phyloP scores from a whole-genome alignment of 1,140 invertebrate genomes.

The Anthonomus grandis region DNA sequence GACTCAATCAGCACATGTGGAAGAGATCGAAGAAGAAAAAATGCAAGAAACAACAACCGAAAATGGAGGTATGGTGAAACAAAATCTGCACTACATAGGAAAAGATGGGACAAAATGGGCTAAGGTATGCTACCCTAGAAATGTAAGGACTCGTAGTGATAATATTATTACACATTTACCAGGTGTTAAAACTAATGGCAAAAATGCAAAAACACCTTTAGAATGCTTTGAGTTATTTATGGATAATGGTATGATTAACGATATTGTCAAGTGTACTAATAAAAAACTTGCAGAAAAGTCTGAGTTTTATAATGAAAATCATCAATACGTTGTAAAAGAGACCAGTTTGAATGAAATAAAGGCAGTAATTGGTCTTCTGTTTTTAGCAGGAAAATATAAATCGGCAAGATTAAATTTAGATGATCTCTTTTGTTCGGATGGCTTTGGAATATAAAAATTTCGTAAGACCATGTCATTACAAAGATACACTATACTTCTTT shows the following conservation, averaged over 20 bases:
- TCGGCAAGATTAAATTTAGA: constrained; percentile 10
- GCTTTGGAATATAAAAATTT: constrained; percentile 43
- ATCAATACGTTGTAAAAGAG: constrained; percentile 7
- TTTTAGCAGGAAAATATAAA: constrained; percentile 11
- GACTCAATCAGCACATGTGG: too few species aligned
- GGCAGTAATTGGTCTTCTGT: constrained; percentile 18
- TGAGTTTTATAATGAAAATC: constrained; percentile 13
- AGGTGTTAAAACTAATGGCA: constrained; percentile 30
- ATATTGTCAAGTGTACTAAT: constrained; percentile 30
- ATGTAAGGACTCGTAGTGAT: constrained; percentile 30
- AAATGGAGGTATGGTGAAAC: too few species aligned
- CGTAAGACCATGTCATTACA: constrained; percentile 38
- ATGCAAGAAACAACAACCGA: too few species aligned
- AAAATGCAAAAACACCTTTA: constrained; percentile 28
- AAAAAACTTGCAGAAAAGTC: constrained; percentile 18
- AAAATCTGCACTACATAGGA: constrained; percentile 5
- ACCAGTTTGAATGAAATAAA: constrained; percentile 16
- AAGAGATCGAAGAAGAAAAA: too few species aligned
- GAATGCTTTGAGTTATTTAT: constrained; percentile 39
- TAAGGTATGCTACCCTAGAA: constrained; percentile 8
- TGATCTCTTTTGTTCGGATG: constrained; percentile 32
- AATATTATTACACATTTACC: constrained; percentile 37
- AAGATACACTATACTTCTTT: constrained; percentile 27
- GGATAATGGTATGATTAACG: constrained; percentile 30
- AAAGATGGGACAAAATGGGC: constrained; percentile 9